Evolutionary conservation across 2,797 vertebrate species (phyloP).

Genomic region (Xerus rutilus): DNA sequence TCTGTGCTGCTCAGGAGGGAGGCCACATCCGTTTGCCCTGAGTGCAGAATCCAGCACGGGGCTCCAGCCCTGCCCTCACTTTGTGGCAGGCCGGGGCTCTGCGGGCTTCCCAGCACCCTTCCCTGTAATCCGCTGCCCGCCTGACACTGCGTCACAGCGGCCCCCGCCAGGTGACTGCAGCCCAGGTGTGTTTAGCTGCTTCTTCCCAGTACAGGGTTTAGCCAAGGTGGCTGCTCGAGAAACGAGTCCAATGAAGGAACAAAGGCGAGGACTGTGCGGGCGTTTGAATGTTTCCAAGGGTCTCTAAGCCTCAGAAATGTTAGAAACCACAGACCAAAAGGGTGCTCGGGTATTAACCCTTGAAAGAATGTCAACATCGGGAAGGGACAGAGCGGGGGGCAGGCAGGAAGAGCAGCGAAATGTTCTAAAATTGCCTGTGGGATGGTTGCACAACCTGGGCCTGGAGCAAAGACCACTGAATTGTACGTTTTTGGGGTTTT

Average conservation of each 20-base stretch:
- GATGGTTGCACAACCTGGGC: background rate
- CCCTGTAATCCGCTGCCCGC: background rate
- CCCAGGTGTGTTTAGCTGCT: background rate
- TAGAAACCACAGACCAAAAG: background rate
- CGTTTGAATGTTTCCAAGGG: background rate
- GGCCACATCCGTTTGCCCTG: accelerated
- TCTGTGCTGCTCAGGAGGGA: background rate
- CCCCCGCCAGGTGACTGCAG: background rate
- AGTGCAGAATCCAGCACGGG: background rate
- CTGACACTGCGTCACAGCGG: accelerated
- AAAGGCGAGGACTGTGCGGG: background rate
- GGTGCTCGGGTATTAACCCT: background rate
- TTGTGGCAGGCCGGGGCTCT: background rate
- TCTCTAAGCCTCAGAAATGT: background rate
- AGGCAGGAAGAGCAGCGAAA: background rate
- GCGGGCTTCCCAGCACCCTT: no score
- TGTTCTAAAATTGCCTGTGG: background rate
- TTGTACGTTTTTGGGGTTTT: background rate
- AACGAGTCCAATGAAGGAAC: no score
- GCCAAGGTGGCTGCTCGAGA: no score
- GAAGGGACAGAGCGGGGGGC: background rate
- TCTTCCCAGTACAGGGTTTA: accelerated
- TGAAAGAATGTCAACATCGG: background rate
- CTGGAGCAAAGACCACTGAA: accelerated
- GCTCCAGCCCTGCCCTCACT: no score